Percentiles rank a stretch among this genome's conserved stretches.
Evolutionary conservation across 1,140 invertebrate species (phyloP).

Genomic region (Branchinecta lynchi): DNA sequence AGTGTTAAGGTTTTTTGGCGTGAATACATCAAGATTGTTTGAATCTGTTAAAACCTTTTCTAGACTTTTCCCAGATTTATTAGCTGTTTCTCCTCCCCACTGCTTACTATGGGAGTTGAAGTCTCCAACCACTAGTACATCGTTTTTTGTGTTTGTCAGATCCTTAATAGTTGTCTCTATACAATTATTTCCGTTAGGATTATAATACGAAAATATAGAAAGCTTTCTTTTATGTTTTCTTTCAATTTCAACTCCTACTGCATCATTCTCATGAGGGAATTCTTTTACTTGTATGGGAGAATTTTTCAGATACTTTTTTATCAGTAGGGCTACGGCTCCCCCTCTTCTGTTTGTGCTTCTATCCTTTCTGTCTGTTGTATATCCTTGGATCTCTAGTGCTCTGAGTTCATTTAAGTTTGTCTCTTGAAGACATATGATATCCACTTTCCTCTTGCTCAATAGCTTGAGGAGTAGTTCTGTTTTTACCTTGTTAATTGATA

Average conservation of each 20-base stretch:
- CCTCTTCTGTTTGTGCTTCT: background rate
- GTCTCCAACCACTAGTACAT: background rate
- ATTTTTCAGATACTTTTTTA: background rate
- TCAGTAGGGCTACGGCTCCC: background rate
- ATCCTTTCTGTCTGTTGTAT: background rate
- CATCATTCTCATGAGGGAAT: background rate
- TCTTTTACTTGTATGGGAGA: background rate
- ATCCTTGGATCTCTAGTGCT: background rate
- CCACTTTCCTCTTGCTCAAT: background rate
- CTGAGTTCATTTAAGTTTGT: background rate
- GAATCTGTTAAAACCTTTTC: background rate
- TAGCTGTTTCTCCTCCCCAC: background rate
- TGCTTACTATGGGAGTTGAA: background rate
- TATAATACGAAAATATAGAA: background rate
- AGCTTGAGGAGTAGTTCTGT: background rate
- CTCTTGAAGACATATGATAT: background rate
- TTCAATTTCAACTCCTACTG: background rate
- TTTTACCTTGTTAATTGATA: background rate
- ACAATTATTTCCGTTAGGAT: background rate
- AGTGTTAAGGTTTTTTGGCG: background rate
- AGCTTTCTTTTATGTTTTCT: background rate
- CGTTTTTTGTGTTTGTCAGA: background rate
- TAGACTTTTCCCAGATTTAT: background rate
- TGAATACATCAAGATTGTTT: background rate
- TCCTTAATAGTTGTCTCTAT: background rate